Evolutionary conservation across 2,797 vertebrate species (phyloP).

Genomic region (Arnoldichthys spilopterus): DNA sequence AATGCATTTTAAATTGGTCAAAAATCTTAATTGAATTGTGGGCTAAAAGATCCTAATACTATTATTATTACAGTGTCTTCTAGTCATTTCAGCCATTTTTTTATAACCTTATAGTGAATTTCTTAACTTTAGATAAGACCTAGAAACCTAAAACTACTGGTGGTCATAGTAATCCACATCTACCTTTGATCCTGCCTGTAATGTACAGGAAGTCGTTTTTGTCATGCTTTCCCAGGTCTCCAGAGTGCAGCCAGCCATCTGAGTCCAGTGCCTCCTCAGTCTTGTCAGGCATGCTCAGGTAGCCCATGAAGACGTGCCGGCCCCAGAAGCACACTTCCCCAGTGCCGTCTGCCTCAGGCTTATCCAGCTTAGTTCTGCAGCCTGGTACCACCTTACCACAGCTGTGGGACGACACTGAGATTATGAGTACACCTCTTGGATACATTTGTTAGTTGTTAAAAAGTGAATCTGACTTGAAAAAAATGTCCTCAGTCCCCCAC

Average conservation of each 20-base stretch:
- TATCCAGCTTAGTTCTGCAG: constrained; percentile 76
- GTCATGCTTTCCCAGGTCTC: constrained; percentile 78
- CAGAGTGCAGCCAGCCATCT: constrained; percentile 82
- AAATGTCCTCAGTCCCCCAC: too few species aligned
- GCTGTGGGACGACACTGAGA: constrained; percentile 57
- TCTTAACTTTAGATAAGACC: neutral
- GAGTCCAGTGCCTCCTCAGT: constrained; percentile 75
- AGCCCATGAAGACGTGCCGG: constrained; percentile 83
- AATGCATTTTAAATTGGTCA: too few species aligned
- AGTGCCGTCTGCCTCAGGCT: constrained; percentile 71
- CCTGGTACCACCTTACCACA: constrained; percentile 78
- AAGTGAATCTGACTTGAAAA: neutral
- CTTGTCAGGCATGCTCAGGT: constrained; percentile 77
- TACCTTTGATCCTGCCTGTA: constrained; percentile 84
- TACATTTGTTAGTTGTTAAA: neutral
- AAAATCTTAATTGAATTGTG: too few species aligned
- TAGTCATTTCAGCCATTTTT: neutral
- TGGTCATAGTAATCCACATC: neutral
- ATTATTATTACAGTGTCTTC: neutral
- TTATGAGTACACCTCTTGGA: neutral
- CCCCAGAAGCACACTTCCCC: constrained; percentile 85
- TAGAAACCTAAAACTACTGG: too few species aligned
- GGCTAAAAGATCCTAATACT: too few species aligned
- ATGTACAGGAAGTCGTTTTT: constrained; percentile 74
- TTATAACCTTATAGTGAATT: too few species aligned